These are phyloP conservation scores for Caenorhabditis virilis DNA, from an alignment of 2,888 invertebrate genomes.

Conservation along the genomic window DNA sequence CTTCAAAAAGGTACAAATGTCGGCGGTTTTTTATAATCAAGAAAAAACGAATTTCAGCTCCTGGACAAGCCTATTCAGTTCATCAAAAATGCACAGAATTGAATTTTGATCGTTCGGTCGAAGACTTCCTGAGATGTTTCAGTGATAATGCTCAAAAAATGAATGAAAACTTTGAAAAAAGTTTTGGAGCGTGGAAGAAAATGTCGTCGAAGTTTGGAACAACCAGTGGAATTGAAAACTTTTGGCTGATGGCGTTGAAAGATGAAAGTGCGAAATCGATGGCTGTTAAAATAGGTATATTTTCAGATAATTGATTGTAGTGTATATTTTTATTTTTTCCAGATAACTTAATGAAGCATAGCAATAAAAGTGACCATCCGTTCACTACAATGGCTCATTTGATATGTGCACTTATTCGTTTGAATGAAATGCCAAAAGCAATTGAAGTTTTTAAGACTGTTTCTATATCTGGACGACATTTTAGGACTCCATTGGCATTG, in stretches of 20 bases:
- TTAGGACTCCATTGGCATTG: constrained; percentile 9
- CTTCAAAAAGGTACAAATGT: constrained; percentile 9
- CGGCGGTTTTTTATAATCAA: too few species aligned
- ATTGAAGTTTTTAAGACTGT: constrained; percentile 19
- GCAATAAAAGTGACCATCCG: constrained; percentile 32
- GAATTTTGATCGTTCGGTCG: constrained; percentile 18
- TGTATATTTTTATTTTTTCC: constrained; percentile 1
- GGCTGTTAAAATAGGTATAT: background rate
- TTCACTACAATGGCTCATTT: constrained; percentile 31
- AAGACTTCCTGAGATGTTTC: constrained; percentile 18
- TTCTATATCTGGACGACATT: constrained; percentile 32
- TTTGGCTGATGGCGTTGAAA: constrained; percentile 18
- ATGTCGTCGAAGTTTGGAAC: constrained; percentile 24
- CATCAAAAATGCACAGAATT: constrained; percentile 9
- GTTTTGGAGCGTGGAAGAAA: constrained; percentile 22
- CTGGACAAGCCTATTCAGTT: background rate
- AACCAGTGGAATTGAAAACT: constrained; percentile 20
- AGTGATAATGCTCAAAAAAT: background rate
- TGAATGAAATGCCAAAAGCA: constrained; percentile 17
- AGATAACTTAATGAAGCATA: constrained; percentile 17
- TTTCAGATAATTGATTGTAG: too few species aligned
- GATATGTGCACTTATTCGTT: constrained; percentile 21
- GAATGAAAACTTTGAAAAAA: constrained; percentile 11
- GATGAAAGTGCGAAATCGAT: constrained; percentile 3
- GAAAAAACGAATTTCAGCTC: too few species aligned